Evolutionary conservation across 2,113 vertebrate genomes (phyloP), one percentile per base, ranked within the genome.

Genomic region (Clupea harengus): DNA sequence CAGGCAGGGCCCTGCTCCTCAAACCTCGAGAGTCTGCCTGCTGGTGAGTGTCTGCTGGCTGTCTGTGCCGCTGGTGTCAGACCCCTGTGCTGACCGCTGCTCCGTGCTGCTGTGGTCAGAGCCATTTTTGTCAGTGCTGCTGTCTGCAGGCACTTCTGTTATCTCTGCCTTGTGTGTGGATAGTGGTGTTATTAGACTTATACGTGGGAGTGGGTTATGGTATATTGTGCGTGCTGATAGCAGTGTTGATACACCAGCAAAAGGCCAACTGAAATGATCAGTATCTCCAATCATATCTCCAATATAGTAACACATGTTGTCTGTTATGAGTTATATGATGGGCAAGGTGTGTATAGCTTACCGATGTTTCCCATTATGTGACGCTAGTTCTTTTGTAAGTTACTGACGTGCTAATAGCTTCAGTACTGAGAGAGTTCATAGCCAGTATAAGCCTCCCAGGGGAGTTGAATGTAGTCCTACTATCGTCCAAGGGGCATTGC

Each of bases 1-100:
- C 93, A 92, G 91, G 93, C 91, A 88, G 83, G 94, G 92, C 91
- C 92, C 92, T 91, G 90, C 90, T 91, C 89, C 88, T 89, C 89
- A 91, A 87, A 88, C 85, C 90, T 86, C 89, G 10, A 78, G 72
- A 78, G 88, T 90, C 89, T 88, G 83, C 87, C 91, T 88, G 86
- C 90, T 92, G 91, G 94, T 95, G 89, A 91, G 87, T 17, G 82
- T 82, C 20, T 47, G n/a, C 1, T 28, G 64, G n/a, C 64, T 8
- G 52, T 3, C 52, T 2, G 4, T 22, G 54, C 54, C 54, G 4
- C 18, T 6, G 6, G 54, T 60, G 18, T 6, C 18, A 60, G 54
- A 60, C 54, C 54, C 54, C 4, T 22, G 54, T 6, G 6, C 20
- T 20, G 18, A 20, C 18, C 18, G 22, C 54, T 60, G 54, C 18